Evolutionary conservation across 2,113 vertebrate species (phyloP).

Genomic region (Percopsis transmontana): DNA sequence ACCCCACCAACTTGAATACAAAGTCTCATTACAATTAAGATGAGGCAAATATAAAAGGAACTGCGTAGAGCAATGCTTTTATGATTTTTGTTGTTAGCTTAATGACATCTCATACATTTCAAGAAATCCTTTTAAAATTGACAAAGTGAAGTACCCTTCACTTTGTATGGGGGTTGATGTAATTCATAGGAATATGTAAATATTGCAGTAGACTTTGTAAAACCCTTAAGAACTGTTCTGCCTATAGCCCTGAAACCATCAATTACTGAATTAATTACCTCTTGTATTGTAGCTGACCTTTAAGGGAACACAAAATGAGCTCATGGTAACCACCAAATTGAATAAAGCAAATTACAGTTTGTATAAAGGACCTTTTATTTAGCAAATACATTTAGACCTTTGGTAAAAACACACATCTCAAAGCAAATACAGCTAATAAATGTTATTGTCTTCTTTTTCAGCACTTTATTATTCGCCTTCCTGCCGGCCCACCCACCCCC

Average conservation of each 20-base stretch:
- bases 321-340: slow-evolving; percentile 13
- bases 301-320: slow-evolving; percentile 36
- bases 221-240: slow-evolving; percentile 34
- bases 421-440: slow-evolving; percentile 19
- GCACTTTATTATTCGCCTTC: slow-evolving; percentile 9
- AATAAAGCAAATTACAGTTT: slow-evolving; percentile 35
- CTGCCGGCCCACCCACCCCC: slow-evolving; percentile 10
- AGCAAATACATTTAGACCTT: slow-evolving; percentile 14
- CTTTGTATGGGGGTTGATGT: too few relatives aligned
- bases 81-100: background rate
- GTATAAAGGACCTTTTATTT: slow-evolving; percentile 23
- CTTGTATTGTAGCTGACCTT: slow-evolving; percentile 40
- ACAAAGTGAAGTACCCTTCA: background rate
- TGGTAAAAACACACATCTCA: slow-evolving; percentile 6
- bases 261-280: slow-evolving; percentile 62
- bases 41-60: background rate
- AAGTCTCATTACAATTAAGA: too few relatives aligned
- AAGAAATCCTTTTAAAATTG: slow-evolving; percentile 1
- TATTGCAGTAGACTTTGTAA: slow-evolving; percentile 10
- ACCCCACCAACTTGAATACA: too few relatives aligned
- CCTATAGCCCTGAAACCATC: slow-evolving; percentile 51
- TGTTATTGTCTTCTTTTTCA: slow-evolving; percentile 20
- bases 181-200: background rate
- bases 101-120: background rate
- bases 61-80: background rate